These are phyloP conservation scores for Dasyurus viverrinus DNA, from an alignment of 2,113 vertebrate genomes.

Conservation along the genomic window DNA sequence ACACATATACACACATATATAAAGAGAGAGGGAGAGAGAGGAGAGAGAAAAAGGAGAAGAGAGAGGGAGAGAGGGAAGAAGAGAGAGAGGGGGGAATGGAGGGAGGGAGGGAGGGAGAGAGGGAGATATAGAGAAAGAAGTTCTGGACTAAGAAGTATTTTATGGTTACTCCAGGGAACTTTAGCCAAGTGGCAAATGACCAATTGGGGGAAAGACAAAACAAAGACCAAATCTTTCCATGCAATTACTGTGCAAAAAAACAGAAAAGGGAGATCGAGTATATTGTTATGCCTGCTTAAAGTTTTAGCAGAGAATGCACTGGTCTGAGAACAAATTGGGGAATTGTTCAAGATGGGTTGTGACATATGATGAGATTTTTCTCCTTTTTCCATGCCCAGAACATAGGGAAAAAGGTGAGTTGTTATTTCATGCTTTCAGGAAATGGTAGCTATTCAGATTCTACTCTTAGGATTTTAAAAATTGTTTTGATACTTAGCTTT, in stretches of 20 bases:
- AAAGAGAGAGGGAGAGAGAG: no score
- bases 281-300: neutral
- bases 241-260: neutral
- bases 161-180: neutral
- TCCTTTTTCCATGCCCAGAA: conserved; percentile 26
- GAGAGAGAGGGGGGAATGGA: no score
- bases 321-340: conserved; percentile 31
- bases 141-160: neutral
- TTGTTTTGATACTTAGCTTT: neutral
- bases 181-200: conserved; percentile 23
- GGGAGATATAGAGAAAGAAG: neutral
- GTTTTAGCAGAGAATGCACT: neutral
- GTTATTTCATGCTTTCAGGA: conserved; percentile 31
- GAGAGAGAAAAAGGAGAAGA: no score
- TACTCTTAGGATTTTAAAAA: neutral
- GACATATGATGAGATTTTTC: conserved; percentile 53
- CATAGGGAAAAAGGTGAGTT: conserved; percentile 55
- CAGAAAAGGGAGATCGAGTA: neutral
- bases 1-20: no score
- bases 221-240: conserved; percentile 37
- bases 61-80: no score
- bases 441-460: conserved; percentile 2
- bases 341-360: conserved; percentile 49
- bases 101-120: no score
- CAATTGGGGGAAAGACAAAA: neutral